phyloP scores from a whole-genome alignment of 2,113 vertebrate species.

The Oreochromis niloticus region DNA sequence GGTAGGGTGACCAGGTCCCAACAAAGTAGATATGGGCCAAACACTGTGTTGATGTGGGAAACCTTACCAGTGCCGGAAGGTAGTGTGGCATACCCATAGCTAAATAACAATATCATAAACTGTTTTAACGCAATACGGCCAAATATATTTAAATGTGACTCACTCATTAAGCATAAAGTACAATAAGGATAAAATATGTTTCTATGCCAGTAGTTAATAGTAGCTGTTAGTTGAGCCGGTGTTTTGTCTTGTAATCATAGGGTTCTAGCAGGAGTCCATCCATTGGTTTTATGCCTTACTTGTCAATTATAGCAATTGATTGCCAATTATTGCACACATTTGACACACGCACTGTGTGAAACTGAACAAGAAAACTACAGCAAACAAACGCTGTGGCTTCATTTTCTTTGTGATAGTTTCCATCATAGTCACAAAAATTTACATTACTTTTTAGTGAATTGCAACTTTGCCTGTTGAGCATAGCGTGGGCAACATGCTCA shows the following conservation, averaged over 20 bases:
- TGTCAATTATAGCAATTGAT: not conserved
- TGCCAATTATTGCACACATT: not conserved
- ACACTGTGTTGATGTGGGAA: not conserved
- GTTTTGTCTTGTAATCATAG: not conserved
- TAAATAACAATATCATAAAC: not conserved
- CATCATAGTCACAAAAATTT: not conserved
- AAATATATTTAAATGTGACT: not conserved
- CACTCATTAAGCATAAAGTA: not conserved
- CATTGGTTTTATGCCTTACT: not conserved
- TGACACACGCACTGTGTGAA: not conserved
- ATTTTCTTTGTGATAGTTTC: not conserved
- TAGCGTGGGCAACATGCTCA: not conserved
- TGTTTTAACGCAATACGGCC: not conserved
- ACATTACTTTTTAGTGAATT: not conserved
- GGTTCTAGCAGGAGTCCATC: not conserved
- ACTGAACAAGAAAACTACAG: not conserved
- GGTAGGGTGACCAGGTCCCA: not conserved
- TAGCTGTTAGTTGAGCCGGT: not conserved
- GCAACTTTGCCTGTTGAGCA: not conserved
- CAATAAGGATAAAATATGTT: not conserved
- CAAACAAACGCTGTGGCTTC: not conserved
- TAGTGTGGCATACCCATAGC: not conserved
- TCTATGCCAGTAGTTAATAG: not conserved
- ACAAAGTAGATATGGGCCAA: not conserved
- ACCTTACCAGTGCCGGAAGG: not conserved